These are phyloP conservation scores for Bothrops jararaca DNA, from an alignment of 2,113 vertebrate species.

Conservation along the genomic window DNA sequence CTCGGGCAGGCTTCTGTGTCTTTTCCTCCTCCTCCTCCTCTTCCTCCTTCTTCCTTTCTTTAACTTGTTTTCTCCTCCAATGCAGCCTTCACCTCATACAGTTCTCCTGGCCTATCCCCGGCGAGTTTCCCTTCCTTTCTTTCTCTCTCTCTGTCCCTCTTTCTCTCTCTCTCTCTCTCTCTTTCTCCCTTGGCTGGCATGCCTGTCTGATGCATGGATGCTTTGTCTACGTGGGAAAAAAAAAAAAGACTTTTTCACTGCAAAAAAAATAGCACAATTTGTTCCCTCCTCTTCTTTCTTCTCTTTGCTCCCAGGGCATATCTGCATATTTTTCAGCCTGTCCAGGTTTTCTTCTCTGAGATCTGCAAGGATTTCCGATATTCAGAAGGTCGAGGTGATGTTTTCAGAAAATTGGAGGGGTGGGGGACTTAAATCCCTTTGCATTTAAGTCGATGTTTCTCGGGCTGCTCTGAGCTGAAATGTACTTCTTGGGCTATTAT, in stretches of 20 bases:
- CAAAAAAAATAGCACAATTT: not conserved
- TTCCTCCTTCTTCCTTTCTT: not conserved
- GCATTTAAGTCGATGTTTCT: not conserved
- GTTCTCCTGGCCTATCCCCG: constrained; percentile 52
- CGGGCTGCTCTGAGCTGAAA: not conserved
- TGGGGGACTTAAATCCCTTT: not conserved
- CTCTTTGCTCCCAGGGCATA: constrained; percentile 29
- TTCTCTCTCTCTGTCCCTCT: constrained; percentile 15
- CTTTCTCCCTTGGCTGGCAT: constrained; percentile 43
- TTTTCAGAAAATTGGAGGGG: not conserved
- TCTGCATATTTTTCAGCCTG: not conserved
- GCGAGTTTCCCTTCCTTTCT: constrained; percentile 16
- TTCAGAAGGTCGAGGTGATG: not conserved
- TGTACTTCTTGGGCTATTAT: not conserved
- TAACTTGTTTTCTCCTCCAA: not conserved
- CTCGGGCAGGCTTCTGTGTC: constrained; percentile 64
- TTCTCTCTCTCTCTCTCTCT: constrained; percentile 19
- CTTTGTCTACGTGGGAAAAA: not conserved
- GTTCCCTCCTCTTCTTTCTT: not conserved
- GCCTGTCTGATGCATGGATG: constrained; percentile 45
- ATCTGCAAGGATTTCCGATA: not conserved
- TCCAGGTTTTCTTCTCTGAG: not conserved
- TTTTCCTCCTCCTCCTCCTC: not conserved
- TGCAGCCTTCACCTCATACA: constrained; percentile 53
- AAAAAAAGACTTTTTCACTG: constrained; percentile 25